phyloP scores from a whole-genome alignment of 2,888 invertebrate genomes.

The Copidosoma aretas region DNA sequence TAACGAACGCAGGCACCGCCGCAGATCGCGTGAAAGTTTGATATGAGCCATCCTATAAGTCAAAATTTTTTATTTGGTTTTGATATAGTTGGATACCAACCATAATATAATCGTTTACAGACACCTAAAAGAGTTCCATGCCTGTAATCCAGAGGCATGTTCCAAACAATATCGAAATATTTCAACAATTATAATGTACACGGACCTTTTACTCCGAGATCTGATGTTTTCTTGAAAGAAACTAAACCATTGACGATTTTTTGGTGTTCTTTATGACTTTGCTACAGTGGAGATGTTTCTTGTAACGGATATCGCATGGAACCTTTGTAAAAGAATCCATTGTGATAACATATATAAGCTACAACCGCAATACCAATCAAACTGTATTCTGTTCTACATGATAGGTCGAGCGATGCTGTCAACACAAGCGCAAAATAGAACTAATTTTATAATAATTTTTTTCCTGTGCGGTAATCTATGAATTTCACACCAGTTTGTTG shows the following conservation, averaged over 20 bases:
- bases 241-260: not conserved
- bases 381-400: not conserved
- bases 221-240: not conserved
- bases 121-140: not conserved
- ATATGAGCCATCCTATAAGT: conserved; percentile 2
- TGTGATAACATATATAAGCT: not conserved
- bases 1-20: conserved; percentile 3
- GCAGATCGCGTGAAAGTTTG: conserved; percentile 3
- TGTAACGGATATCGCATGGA: not conserved
- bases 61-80: not conserved
- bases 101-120: not conserved
- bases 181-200: not conserved
- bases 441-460: not conserved
- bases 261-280: not conserved
- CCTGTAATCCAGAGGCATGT: not conserved
- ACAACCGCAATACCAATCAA: not conserved
- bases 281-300: not conserved
- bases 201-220: not conserved
- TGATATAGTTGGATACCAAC: not conserved
- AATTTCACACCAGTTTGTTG: no score
- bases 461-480: not conserved
- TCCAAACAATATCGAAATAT: conserved; percentile 1
- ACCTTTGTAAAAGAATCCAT: not conserved
- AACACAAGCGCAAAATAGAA: not conserved
- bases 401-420: not conserved